Evolutionary conservation across 2,113 vertebrate genomes (phyloP).

Genomic region (Cyanoderma ruficeps): DNA sequence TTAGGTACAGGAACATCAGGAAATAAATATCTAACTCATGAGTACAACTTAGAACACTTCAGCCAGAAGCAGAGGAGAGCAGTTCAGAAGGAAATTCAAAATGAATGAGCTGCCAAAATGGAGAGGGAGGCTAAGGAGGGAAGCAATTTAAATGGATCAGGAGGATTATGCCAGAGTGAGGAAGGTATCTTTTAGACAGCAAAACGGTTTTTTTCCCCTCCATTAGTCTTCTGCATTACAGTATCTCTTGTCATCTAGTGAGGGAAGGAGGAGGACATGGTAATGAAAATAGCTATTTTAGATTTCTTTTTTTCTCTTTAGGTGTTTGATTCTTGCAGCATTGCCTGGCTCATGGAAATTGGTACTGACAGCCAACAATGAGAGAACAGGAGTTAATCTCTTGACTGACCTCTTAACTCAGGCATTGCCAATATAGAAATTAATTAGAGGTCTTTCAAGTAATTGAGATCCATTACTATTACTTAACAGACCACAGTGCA

Average conservation of each 20-base stretch:
- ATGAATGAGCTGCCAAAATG: conserved; percentile 4
- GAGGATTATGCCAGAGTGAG: not conserved
- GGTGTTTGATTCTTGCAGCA: not conserved
- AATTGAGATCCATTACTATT: conserved; percentile 48
- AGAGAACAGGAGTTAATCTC: conserved; percentile 12
- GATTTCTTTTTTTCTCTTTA: not conserved
- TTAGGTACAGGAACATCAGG: not conserved
- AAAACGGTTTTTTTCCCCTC: not conserved
- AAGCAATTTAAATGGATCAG: conserved; percentile 11
- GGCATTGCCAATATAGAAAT: conserved; percentile 39
- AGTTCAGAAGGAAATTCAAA: not conserved
- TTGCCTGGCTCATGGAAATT: not conserved
- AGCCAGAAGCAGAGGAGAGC: not conserved
- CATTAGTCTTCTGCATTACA: conserved; percentile 3
- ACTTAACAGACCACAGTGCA: conserved; percentile 19
- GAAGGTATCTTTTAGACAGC: not conserved
- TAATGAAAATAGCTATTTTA: conserved; percentile 28
- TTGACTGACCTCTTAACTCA: conserved; percentile 8
- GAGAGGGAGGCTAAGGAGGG: not conserved
- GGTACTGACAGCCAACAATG: not conserved
- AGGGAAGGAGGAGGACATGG: not conserved
- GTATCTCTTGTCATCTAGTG: not conserved
- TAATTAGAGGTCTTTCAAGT: conserved; percentile 51
- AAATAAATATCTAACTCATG: conserved; percentile 6
- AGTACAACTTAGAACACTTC: not conserved